Base-by-base conservation (phyloP, 2,888 invertebrate genomes). In the Heliconius ismenius region DNA sequence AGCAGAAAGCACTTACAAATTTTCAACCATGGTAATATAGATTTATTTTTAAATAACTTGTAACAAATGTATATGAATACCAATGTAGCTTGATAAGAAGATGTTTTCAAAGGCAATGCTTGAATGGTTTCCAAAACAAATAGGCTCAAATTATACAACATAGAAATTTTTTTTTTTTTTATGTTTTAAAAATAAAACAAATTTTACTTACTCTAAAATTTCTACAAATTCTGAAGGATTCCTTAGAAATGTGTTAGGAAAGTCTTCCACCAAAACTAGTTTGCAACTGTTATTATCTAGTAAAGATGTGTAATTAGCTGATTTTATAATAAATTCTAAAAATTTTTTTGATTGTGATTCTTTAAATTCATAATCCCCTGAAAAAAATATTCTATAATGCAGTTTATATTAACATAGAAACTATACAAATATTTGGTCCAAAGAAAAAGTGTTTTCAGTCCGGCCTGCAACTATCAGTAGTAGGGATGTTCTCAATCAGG, bases 221-320 rank as follows among this genome's bases (percentile, higher is more conserved):
- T 95, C 93, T 81, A 95, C 93, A 86, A 98, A 97, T 83, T 95
- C 94, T 76, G 94, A 88, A 28, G 96, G 94, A 83, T 97, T 96
- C 83, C 95, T 95, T 43, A 96, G 85, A 84, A 97, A 96, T 13
- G 95, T 95, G 89, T 98, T 97, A 18, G 98, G 98, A 88, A 97
- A 96, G 87, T 98, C 98, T 90, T 97, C 97, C 1, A 97, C 95
- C 1, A 97, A 85, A 32, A 97, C 92, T 7, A 97, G 81, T 81
- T 96, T 95, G 81, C 95, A 94, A 70, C 85, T 93, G 72, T 94
- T 92, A 75, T 92, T 92, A 79, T 93, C 92, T 82, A 95, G 87
- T 24, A 96, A 83, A n/a, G 96, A 95, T 76, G 94, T 94, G 86
- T 97, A 98, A 83, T 97, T 96, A 11, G 97, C 97, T 73, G 97